phyloP scores from a whole-genome alignment of 2,113 vertebrate species.

The Syngnathoides biaculeatus region DNA sequence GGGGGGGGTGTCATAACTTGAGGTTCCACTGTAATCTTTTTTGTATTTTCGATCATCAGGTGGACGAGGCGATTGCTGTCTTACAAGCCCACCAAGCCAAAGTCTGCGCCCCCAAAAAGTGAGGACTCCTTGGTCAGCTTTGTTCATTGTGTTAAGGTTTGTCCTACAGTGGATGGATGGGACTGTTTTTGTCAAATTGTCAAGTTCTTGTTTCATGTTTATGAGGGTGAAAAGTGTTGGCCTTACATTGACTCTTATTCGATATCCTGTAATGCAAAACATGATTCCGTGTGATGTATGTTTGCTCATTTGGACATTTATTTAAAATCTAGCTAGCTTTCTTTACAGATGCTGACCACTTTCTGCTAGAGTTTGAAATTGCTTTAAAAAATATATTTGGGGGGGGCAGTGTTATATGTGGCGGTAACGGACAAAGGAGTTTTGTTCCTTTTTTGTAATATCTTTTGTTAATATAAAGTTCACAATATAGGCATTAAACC shows the following conservation, averaged over 20 bases:
- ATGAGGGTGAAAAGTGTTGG: background rate
- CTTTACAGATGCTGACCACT: conserved; percentile 24
- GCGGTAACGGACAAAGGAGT: conserved; percentile 17
- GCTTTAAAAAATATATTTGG: background rate
- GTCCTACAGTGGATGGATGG: background rate
- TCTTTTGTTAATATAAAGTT: conserved; percentile 67
- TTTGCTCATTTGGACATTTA: background rate
- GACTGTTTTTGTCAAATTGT: background rate
- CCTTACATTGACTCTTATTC: background rate
- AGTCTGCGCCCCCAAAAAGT: conserved; percentile 66
- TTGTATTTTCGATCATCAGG: conserved; percentile 59
- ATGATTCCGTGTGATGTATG: background rate
- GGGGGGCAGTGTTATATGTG: conserved; percentile 2
- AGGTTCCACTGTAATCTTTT: background rate
- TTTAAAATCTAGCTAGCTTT: conserved; percentile 3
- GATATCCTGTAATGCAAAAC: too few species aligned
- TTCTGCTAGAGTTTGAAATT: conserved; percentile 34
- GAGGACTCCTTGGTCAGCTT: conserved; percentile 46
- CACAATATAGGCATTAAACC: conserved; percentile 58
- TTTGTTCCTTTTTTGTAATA: conserved; percentile 47
- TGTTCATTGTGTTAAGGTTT: background rate
- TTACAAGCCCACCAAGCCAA: conserved; percentile 84
- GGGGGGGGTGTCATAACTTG: too few species aligned
- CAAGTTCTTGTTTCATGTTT: background rate
- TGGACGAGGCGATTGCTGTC: conserved; percentile 88